Evolutionary conservation across 1,140 invertebrate genomes (phyloP), one percentile per base, ranked within the genome.

Genomic region (Eueides isabella): DNA sequence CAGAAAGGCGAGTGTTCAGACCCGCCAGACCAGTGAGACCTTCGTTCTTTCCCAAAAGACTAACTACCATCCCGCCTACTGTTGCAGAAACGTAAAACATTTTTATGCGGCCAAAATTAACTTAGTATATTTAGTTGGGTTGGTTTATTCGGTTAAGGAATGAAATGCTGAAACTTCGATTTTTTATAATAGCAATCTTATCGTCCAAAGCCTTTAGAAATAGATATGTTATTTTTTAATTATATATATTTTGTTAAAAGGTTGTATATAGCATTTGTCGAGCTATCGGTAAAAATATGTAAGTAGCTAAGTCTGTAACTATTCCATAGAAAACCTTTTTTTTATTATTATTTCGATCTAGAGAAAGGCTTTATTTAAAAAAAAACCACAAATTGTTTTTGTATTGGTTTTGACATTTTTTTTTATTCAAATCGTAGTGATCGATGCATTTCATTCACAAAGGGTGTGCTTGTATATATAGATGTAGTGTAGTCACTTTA

Each of bases 21-120:
- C 86, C 90, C 7, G 83, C 87, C 19, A 88, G 92, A 71, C 88
- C 92, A 28, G 85, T 89, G 16, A 79, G 92, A 64, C 91, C 93
- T 14, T 78, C 91, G 6, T 93, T 93, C 65, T 75, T 91, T 9
- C 88, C 90, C 9, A 83, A 89, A 80, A 84, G 83, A 82, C 85
- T 82, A 68, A 89, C 84, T 41, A 82, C 84, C 23, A 44, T 83
- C 5, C 30, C 88, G 30, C 76, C 83, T 64, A 89, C 82, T 73
- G 86, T 75, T 64, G 84, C 75, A 38, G 88, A 90, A 11, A 82
- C 80, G 69, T 90, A 85, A 85, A 11, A 38, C 16, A 30, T 68
- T 33, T 63, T 19, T 41, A 11, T 38, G 66, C 2, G 31, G 73
- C 73, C 65, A 75, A 75, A 71, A 61, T 67, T 71, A 38, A 67